Percentiles rank a stretch among this genome's conserved stretches.
Evolutionary conservation across 2,113 vertebrate species (phyloP).

Genomic region (Ophiodon elongatus): DNA sequence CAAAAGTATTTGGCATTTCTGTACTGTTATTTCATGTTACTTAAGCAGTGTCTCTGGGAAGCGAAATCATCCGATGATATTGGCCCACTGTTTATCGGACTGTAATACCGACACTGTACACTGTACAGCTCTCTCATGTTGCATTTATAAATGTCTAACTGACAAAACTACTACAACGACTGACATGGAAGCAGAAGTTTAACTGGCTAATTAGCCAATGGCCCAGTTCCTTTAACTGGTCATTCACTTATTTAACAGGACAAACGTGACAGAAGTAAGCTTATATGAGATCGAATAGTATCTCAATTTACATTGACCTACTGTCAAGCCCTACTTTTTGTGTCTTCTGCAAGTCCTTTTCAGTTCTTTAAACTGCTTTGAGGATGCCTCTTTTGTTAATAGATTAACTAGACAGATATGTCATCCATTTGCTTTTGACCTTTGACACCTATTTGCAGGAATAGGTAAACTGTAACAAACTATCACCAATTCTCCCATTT

Average conservation of each 20-base stretch:
- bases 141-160: background rate
- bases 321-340: background rate
- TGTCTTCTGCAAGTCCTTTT: background rate
- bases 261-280: background rate
- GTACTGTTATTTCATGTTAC: background rate
- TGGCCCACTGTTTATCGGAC: background rate
- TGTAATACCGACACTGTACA: background rate
- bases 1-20: background rate
- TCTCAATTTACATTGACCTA: no score
- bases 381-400: background rate
- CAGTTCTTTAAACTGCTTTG: background rate
- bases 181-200: background rate
- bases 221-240: background rate
- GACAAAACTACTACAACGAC: background rate
- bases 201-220: background rate
- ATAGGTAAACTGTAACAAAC: background rate
- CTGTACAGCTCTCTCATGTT: background rate
- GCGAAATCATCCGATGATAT: background rate
- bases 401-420: constrained; percentile 2
- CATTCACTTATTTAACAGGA: background rate
- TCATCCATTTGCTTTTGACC: constrained; percentile 20
- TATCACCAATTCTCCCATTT: constrained; percentile 30
- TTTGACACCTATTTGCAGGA: constrained; percentile 21
- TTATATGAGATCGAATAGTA: background rate
- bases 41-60: background rate